Evolutionary conservation across 2,888 invertebrate species (phyloP).

Genomic region (Platycheirus albimanus): DNA sequence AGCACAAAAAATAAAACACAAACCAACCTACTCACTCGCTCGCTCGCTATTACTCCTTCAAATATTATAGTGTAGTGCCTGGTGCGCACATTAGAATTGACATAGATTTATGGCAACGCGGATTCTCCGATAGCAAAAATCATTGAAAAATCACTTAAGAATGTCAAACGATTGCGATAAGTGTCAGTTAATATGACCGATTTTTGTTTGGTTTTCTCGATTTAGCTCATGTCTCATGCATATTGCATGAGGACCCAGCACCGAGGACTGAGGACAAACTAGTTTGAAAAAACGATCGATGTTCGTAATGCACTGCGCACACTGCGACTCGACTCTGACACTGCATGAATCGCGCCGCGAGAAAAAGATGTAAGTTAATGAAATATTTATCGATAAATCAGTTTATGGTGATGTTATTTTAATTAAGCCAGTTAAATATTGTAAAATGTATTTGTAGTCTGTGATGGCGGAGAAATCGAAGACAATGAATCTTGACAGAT

Average conservation of each 20-base stretch:
- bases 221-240: slow-evolving; percentile 60
- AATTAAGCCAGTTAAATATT: slow-evolving; percentile 57
- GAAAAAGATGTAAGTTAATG: slow-evolving; percentile 58
- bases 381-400: slow-evolving; percentile 59
- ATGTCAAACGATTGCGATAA: slow-evolving; percentile 74
- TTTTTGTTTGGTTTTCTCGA: slow-evolving; percentile 53
- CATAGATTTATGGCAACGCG: slow-evolving; percentile 67
- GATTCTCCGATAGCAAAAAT: slow-evolving; percentile 57
- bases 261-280: too few species aligned
- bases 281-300: slow-evolving; percentile 31
- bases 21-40: slow-evolving; percentile 68
- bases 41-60: too few species aligned
- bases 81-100: slow-evolving; percentile 62
- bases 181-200: slow-evolving; percentile 71
- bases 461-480: slow-evolving; percentile 53
- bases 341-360: neutral
- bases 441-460: neutral
- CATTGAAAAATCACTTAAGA: slow-evolving; percentile 74
- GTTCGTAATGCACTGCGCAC: slow-evolving; percentile 10
- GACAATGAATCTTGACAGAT: slow-evolving; percentile 65
- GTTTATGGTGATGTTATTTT: slow-evolving; percentile 69
- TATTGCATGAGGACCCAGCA: slow-evolving; percentile 66
- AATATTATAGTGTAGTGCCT: slow-evolving; percentile 60
- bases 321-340: neutral
- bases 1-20: too few species aligned